Evolutionary conservation across 2,113 vertebrate genomes (phyloP).

Genomic region (Chauna torquata): DNA sequence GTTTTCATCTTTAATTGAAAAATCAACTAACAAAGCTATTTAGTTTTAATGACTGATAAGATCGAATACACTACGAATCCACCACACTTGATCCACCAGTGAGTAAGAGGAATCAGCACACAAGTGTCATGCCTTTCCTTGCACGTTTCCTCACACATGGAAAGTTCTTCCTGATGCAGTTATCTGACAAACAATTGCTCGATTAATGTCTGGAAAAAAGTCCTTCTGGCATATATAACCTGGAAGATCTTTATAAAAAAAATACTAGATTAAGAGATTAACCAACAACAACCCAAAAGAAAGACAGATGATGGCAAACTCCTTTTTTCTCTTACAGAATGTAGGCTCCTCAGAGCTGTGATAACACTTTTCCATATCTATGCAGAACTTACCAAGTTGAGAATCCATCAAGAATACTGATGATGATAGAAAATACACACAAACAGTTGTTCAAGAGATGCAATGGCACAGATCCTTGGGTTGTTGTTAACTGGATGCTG

Average conservation of each 20-base stretch:
- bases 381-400: background rate
- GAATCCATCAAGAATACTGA: background rate
- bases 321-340: background rate
- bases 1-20: background rate
- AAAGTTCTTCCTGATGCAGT: background rate
- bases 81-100: background rate
- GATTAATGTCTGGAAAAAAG: background rate
- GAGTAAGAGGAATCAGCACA: background rate
- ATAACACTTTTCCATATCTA: background rate
- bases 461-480: rapidly evolving
- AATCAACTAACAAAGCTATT: background rate
- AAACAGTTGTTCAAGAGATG: background rate
- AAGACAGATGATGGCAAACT: background rate
- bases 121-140: background rate
- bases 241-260: background rate
- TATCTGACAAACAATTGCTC: background rate
- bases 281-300: background rate
- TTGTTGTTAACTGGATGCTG: background rate
- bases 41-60: background rate
- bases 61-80: background rate
- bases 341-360: background rate
- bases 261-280: background rate
- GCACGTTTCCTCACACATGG: background rate
- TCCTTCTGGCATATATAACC: background rate
- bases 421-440: background rate